Conservation (phyloP, 2,888 invertebrate genomes). For the Drosophila mettleri region DNA sequence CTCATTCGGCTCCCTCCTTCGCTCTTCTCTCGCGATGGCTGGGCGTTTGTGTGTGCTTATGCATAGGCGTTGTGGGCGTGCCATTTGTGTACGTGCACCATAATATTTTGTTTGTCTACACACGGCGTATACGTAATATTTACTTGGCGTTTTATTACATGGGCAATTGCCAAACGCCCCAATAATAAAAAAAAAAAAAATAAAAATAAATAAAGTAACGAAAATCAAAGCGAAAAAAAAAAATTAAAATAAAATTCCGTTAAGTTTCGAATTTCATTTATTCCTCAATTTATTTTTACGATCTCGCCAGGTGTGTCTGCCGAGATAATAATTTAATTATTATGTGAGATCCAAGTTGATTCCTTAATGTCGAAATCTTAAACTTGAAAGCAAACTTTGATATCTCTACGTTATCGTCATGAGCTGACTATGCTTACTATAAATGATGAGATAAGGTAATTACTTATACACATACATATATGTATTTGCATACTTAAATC, state of each 20-base stretch:
- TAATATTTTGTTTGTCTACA: constrained; percentile 69
- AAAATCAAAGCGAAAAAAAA: constrained; percentile 29
- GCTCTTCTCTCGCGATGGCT: not conserved
- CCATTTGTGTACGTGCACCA: constrained; percentile 56
- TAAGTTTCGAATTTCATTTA: constrained; percentile 69
- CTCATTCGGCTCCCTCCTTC: not conserved
- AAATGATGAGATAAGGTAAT: no score
- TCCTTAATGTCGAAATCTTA: not conserved
- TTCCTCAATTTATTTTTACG: constrained; percentile 41
- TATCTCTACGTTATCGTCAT: not conserved
- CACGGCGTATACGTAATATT: constrained; percentile 69
- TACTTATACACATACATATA: no score
- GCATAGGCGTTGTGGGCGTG: constrained; percentile 39
- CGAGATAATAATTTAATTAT: constrained; percentile 69
- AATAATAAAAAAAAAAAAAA: constrained; percentile 54
- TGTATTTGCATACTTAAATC: not conserved
- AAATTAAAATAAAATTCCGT: constrained; percentile 69
- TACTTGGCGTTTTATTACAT: constrained; percentile 67
- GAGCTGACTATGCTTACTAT: no score
- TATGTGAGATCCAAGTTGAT: constrained; percentile 10
- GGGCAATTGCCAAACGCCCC: constrained; percentile 66
- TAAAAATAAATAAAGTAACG: no score
- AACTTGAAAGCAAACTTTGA: not conserved
- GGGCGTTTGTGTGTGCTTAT: constrained; percentile 7
- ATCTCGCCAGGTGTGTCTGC: constrained; percentile 51